Base-by-base conservation (phyloP, 2,113 vertebrate genomes). In the Perca flavescens region DNA sequence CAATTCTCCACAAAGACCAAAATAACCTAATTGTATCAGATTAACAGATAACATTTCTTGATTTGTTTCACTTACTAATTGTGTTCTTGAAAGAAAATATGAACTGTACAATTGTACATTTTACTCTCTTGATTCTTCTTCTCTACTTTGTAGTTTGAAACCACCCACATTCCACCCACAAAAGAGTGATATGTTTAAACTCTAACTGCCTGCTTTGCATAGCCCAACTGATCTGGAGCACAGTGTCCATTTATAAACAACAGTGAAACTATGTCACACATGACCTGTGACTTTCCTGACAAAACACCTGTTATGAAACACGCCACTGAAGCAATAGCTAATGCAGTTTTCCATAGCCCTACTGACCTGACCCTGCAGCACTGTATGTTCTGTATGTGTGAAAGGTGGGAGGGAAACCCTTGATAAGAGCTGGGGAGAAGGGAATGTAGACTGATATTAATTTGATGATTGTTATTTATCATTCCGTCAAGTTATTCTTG, bases 141-240 rank as follows among this genome's bases (percentile, higher is more conserved):
- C 9, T 50, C 1, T 54, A 28, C 7, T 54, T 50, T 60, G 21
- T 61, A 28, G 40, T 34, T 50, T 50, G n/a, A 75, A 64, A 28
- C 28, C 28, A 28, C 28, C 28, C 28, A 28, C 28, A 28, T 28
- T 28, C 28, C 58, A 65, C 40, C 82, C 52, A 82, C 47, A 53
- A 1, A 76, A 25, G 17, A 19, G n/a, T 57, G 57, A 70, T 60
- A 19, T 70, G 57, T 57, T 84, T 74, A 31, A 64, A 62, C 47
- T 56, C n/a, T 62, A 80, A 56, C 70, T 72, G 43, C 52, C 79
- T 84, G 60, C 56, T 88, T 86, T 89, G 82, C 86, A 86, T 82
- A 83, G 62, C 31, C 61, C 73, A 87, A 83, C 68, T 46, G 78
- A 86, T 74, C 58, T 77, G 49, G 19, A 79, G 75, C 49, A 19